A percentile compares a stretch with the other conserved stretches of the same genome.
phyloP scores from a whole-genome alignment of 1,140 invertebrate genomes.

The Zaprionus camerounensis region DNA sequence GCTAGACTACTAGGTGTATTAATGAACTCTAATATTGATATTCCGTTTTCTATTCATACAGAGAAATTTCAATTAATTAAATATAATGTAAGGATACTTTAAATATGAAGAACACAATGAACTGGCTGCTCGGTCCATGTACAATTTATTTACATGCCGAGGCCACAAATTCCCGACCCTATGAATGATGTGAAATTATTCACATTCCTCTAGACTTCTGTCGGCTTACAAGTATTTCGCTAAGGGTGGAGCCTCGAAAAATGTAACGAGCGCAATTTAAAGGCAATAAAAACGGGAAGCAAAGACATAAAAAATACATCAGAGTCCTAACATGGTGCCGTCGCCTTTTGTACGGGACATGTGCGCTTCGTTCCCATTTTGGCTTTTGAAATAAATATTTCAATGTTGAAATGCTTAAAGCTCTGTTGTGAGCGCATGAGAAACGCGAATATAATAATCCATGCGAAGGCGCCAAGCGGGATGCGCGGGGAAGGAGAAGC shows the following conservation, averaged over 20 bases:
- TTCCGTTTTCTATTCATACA: too few relatives aligned
- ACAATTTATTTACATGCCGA: slow-evolving; percentile 19
- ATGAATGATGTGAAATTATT: slow-evolving; percentile 37
- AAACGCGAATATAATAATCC: slow-evolving; percentile 81
- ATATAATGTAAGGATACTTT: too few relatives aligned
- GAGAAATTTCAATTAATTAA: too few relatives aligned
- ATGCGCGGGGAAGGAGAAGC: slow-evolving; percentile 19
- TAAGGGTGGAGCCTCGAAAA: slow-evolving; percentile 1
- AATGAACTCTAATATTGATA: too few relatives aligned
- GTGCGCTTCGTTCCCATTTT: slow-evolving; percentile 45
- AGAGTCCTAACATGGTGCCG: slow-evolving; percentile 32
- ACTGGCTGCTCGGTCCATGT: not conserved
- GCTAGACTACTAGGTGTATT: too few relatives aligned
- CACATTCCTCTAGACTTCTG: slow-evolving; percentile 30
- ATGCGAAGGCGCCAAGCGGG: slow-evolving; percentile 53
- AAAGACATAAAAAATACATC: slow-evolving; percentile 78
- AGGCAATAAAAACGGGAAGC: slow-evolving; percentile 68
- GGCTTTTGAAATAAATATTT: slow-evolving; percentile 73
- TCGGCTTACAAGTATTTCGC: slow-evolving; percentile 28
- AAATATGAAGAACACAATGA: slow-evolving; percentile 8
- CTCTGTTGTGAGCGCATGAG: slow-evolving; percentile 59
- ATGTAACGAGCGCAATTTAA: slow-evolving; percentile 76
- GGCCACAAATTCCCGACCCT: slow-evolving; percentile 11
- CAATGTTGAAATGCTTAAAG: slow-evolving; percentile 63
- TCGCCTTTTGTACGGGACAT: slow-evolving; percentile 7